Percentiles rank a stretch among this genome's conserved stretches.
phyloP scores from a whole-genome alignment of 2,797 vertebrate genomes.

The Eutrigla gurnardus region DNA sequence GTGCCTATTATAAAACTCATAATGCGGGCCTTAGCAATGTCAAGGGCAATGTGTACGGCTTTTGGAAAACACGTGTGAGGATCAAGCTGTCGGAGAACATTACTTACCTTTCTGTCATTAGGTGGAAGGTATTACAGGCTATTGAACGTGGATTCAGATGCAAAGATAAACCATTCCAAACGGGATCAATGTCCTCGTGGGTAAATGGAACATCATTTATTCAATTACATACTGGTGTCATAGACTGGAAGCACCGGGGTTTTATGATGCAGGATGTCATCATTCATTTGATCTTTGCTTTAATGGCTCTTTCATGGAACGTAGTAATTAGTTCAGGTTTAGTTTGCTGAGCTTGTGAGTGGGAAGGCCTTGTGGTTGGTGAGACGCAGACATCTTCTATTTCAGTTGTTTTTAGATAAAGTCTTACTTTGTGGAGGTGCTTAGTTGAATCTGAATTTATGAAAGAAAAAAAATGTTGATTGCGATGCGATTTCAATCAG shows the following conservation, averaged over 20 bases:
- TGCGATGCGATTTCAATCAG: too few relatives aligned
- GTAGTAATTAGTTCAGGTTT: constrained; percentile 15
- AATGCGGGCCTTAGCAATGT: constrained; percentile 38
- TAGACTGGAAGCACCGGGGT: constrained; percentile 52
- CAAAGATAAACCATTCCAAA: constrained; percentile 63
- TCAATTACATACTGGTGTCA: constrained; percentile 67
- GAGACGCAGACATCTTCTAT: background rate
- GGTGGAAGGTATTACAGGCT: constrained; percentile 44
- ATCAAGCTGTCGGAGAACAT: constrained; percentile 33
- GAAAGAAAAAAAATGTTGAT: too few relatives aligned
- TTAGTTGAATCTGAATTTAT: background rate
- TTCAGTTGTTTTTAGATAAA: background rate
- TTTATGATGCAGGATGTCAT: constrained; percentile 57
- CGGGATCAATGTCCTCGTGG: constrained; percentile 68
- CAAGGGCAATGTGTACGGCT: constrained; percentile 49
- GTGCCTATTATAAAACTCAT: constrained; percentile 52
- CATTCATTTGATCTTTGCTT: constrained; percentile 56
- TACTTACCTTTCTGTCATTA: constrained; percentile 44
- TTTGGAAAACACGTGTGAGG: constrained; percentile 38
- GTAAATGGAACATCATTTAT: constrained; percentile 69
- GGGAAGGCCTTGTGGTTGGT: background rate
- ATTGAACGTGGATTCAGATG: constrained; percentile 60
- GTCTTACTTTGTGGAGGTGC: background rate
- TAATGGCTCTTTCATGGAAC: constrained; percentile 40
- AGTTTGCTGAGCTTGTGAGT: background rate